phyloP scores from a whole-genome alignment of 2,113 vertebrate species.

The Pelobates fuscus region DNA sequence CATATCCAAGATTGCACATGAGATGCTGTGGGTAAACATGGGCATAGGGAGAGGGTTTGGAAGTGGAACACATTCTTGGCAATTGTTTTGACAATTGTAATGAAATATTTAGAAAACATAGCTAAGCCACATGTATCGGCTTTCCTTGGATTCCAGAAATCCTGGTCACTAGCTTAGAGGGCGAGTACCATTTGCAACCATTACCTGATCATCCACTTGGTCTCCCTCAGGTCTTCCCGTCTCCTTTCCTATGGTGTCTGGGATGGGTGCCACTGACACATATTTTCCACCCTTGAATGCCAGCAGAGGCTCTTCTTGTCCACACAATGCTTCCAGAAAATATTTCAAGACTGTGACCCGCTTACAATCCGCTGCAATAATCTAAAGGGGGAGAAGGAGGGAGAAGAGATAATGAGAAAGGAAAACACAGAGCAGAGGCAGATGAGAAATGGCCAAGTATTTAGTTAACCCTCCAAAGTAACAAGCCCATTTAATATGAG shows the following conservation, averaged over 20 bases:
- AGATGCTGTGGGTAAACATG: neutral
- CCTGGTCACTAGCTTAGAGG: slow-evolving; percentile 62
- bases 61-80: neutral
- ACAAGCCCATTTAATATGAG: neutral
- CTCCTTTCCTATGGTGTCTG: slow-evolving; percentile 79
- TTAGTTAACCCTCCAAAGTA: slow-evolving; percentile 44
- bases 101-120: slow-evolving; percentile 18
- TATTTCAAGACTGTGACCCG: slow-evolving; percentile 98
- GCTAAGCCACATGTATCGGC: neutral
- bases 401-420: slow-evolving; percentile 56
- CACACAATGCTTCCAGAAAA: slow-evolving; percentile 98
- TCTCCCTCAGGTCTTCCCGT: slow-evolving; percentile 80
- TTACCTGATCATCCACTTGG: slow-evolving; percentile 96
- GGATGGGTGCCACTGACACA: slow-evolving; percentile 89
- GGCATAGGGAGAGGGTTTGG: neutral
- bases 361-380: slow-evolving; percentile 96
- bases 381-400: slow-evolving; percentile 71
- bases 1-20: neutral
- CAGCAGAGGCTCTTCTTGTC: slow-evolving; percentile 97
- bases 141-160: slow-evolving; percentile 18
- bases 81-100: neutral
- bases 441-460: slow-evolving; percentile 38
- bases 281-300: slow-evolving; percentile 99
- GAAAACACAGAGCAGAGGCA: slow-evolving; percentile 62
- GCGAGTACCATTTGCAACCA: slow-evolving; percentile 55